Percentiles rank a stretch among this genome's conserved stretches.
phyloP scores from a whole-genome alignment of 1,140 invertebrate genomes.

The Megalopta genalis region DNA sequence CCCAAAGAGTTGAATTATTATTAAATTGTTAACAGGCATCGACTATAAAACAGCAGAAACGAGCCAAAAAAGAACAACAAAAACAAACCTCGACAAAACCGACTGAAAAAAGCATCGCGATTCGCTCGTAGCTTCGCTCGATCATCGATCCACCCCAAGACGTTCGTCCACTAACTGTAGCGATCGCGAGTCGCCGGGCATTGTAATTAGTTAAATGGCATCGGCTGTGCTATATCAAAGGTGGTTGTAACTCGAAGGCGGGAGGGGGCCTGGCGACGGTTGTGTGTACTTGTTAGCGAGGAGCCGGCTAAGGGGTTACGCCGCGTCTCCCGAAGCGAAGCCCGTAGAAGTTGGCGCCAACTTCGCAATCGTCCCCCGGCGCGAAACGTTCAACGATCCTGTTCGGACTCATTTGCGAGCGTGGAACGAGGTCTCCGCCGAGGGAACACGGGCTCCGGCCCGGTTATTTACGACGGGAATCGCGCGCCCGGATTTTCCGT shows the following conservation, averaged over 20 bases:
- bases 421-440: neutral
- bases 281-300: constrained; percentile 3
- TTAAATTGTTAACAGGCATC: too few relatives aligned
- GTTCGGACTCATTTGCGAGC: constrained; percentile 27
- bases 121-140: too few relatives aligned
- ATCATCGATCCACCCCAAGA: neutral
- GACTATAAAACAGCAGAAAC: too few relatives aligned
- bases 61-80: too few relatives aligned
- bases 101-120: too few relatives aligned
- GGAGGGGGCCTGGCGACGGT: neutral
- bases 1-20: too few relatives aligned
- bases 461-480: constrained; percentile 6
- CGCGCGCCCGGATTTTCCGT: neutral
- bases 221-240: constrained; percentile 6
- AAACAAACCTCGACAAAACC: too few relatives aligned
- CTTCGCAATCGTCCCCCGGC: constrained; percentile 24
- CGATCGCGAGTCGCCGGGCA: neutral
- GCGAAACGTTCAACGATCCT: constrained; percentile 27
- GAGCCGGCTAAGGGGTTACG: neutral
- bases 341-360: constrained; percentile 22
- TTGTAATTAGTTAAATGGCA: constrained; percentile 3
- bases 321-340: constrained; percentile 12
- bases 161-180: too few relatives aligned
- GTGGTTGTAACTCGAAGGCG: constrained; percentile 1
- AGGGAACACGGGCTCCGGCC: neutral